Evolutionary conservation across 1,140 invertebrate genomes (phyloP).

Genomic region (Drosophila nigrodunni): DNA sequence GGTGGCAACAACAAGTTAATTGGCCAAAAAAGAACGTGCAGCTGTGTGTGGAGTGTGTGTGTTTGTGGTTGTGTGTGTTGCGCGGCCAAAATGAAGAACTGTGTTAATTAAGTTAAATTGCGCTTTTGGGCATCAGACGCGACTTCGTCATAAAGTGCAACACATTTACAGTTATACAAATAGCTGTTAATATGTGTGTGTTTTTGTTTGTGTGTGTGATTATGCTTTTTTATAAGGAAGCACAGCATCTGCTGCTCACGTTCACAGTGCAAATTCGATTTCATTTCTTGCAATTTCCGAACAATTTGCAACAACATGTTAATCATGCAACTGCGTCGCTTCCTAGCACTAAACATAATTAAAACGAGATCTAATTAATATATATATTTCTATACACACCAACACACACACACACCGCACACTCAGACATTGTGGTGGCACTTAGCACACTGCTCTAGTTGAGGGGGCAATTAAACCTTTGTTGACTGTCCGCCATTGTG

Average conservation of each 20-base stretch:
- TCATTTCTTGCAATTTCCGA: conserved; percentile 38
- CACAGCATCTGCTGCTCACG: conserved; percentile 23
- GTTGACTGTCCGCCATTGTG: conserved; percentile 51
- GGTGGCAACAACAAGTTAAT: neutral
- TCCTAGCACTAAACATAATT: conserved; percentile 16
- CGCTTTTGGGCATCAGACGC: neutral
- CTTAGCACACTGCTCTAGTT: conserved; percentile 53
- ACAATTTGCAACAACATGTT: conserved; percentile 59
- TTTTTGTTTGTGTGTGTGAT: neutral
- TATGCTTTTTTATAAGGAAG: conserved; percentile 45
- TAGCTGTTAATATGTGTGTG: neutral
- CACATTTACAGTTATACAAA: conserved; percentile 2
- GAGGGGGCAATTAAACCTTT: conserved; percentile 59
- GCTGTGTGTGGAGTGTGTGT: conserved; percentile 43
- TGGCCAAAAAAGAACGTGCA: conserved; percentile 35
- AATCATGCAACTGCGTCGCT: conserved; percentile 43
- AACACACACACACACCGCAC: conserved; percentile 5
- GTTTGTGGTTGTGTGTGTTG: conserved; percentile 34
- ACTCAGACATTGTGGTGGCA: neutral
- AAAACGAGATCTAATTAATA: conserved; percentile 22
- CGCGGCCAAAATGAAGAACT: conserved; percentile 68
- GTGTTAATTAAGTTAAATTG: conserved; percentile 67
- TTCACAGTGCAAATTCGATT: conserved; percentile 21
- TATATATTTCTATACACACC: conserved; percentile 3
- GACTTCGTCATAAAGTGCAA: conserved; percentile 3